Conservation (phyloP, 1,140 invertebrate genomes). For the Calliphora vicina region DNA sequence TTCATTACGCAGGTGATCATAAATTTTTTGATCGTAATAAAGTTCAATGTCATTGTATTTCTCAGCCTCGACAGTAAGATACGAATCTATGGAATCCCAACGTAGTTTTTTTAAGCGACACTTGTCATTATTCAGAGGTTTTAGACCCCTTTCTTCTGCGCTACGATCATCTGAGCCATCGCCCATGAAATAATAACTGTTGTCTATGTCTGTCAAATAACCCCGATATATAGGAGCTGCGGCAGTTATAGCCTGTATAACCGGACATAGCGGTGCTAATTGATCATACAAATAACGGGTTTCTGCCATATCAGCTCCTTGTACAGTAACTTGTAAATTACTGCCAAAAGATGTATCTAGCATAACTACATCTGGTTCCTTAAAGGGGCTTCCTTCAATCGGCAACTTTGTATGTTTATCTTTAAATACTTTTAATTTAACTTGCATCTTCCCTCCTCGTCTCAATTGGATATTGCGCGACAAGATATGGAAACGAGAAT, state of each 20-base stretch:
- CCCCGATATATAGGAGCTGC: conserved; percentile 95
- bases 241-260: conserved; percentile 95
- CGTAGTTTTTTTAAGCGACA: conserved; percentile 77
- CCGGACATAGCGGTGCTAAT: conserved; percentile 94
- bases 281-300: conserved; percentile 97
- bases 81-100: conserved; percentile 98
- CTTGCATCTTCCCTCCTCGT: conserved; percentile 92
- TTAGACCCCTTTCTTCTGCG: conserved; percentile 89
- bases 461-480: conserved; percentile 92
- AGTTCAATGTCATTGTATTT: conserved; percentile 68
- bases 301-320: conserved; percentile 94
- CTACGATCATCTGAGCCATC: conserved; percentile 96
- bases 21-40: conserved; percentile 82
- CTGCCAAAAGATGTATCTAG: conserved; percentile 99
- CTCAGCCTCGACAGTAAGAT: conserved; percentile 84
- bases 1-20: conserved; percentile 80
- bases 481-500: conserved; percentile 95
- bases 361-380: conserved; percentile 85
- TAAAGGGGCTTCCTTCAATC: conserved; percentile 75
- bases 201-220: conserved; percentile 93
- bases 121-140: conserved; percentile 79
- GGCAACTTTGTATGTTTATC: conserved; percentile 87
- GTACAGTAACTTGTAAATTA: conserved; percentile 90
- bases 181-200: conserved; percentile 95
- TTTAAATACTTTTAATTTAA: conserved; percentile 94